phyloP scores from a whole-genome alignment of 2,888 invertebrate genomes.

The Macropis europaea region DNA sequence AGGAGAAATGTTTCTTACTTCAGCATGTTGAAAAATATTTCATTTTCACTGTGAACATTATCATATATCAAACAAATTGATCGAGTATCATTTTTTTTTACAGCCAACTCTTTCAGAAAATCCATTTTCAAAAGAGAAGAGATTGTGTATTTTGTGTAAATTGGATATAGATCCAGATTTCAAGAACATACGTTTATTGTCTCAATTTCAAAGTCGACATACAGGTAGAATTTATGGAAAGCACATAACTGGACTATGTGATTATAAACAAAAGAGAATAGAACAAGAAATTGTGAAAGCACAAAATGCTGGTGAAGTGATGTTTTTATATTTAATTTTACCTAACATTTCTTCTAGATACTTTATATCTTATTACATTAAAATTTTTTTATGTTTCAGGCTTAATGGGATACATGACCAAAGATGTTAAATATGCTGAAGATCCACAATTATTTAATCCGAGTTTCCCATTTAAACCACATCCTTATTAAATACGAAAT shows the following conservation, averaged over 20 bases:
- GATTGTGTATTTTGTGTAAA: constrained; percentile 91
- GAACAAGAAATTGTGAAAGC: constrained; percentile 88
- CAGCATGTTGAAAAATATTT: not conserved
- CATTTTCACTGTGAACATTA: not conserved
- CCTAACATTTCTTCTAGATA: not conserved
- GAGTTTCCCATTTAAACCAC: constrained; percentile 89
- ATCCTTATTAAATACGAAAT: constrained; percentile 82
- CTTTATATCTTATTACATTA: not conserved
- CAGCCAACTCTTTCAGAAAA: constrained; percentile 80
- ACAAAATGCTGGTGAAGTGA: constrained; percentile 84
- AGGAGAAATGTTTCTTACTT: not conserved
- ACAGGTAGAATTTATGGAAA: constrained; percentile 95
- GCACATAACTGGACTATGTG: constrained; percentile 96
- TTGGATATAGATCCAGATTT: constrained; percentile 91
- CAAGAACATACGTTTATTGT: constrained; percentile 94
- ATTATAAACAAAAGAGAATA: constrained; percentile 87
- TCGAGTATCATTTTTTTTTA: not conserved
- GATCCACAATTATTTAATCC: constrained; percentile 96
- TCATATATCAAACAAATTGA: not conserved
- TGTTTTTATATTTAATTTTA: not conserved
- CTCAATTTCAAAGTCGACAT: constrained; percentile 97
- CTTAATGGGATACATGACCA: constrained; percentile 91
- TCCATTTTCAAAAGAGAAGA: constrained; percentile 89
- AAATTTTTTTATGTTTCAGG: constrained; percentile 76
- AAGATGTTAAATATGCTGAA: constrained; percentile 88